Evolutionary conservation across 2,797 vertebrate species (phyloP).

Genomic region (Oophaga sylvatica): DNA sequence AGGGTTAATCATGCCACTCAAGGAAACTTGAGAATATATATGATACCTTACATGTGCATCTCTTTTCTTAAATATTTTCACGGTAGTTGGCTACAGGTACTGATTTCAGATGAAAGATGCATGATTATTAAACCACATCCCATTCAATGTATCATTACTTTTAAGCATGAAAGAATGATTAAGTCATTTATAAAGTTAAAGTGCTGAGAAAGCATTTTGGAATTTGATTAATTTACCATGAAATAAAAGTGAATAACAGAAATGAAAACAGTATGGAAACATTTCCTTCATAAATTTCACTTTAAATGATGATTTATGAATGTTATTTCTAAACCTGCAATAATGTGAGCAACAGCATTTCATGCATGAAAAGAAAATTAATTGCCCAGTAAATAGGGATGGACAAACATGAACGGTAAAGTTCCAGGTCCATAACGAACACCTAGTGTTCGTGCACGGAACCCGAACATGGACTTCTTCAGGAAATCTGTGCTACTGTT

Average conservation of each 20-base stretch:
- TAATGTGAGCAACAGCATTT: constrained; percentile 21
- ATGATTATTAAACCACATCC: constrained; percentile 26
- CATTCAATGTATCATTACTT: neutral
- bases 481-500: neutral
- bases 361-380: constrained; percentile 9
- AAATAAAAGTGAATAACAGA: constrained; percentile 20
- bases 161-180: neutral
- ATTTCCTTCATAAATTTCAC: constrained; percentile 10
- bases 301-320: constrained; percentile 27
- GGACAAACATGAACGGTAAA: too few species aligned
- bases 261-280: constrained; percentile 11
- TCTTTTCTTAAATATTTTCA: neutral
- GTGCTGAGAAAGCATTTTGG: constrained; percentile 20
- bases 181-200: constrained; percentile 18
- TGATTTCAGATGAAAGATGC: constrained; percentile 12
- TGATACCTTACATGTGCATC: neutral
- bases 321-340: constrained; percentile 21
- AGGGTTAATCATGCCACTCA: neutral
- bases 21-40: neutral
- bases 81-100: neutral
- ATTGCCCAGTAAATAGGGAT: neutral
- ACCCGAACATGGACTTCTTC: neutral
- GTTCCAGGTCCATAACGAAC: too few species aligned
- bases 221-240: constrained; percentile 31
- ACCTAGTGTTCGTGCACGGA: neutral